Evolutionary conservation across 2,797 vertebrate genomes (phyloP), one percentile per base, ranked within the genome.

Genomic region (Sebastes glaucus): DNA sequence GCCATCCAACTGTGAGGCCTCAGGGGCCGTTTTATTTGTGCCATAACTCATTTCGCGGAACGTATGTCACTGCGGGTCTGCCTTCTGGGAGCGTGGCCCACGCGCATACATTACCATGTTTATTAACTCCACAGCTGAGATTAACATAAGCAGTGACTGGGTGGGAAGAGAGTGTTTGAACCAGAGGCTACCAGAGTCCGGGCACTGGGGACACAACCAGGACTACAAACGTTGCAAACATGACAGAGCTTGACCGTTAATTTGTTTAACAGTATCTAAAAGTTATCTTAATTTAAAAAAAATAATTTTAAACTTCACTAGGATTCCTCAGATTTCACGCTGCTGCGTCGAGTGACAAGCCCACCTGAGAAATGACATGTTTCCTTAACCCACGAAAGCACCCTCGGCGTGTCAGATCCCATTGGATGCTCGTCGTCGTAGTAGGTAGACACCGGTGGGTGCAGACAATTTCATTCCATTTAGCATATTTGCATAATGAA

Each of bases 1-100:
- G 63, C 70, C 71, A 72, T 89, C 86, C 90, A 74, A 85, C 81
- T 69, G 83, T 7, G 76, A 82, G 77, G 77, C 90, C 82, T 82
- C 75, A 2, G 89, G 88, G 89, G 68, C 86, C 84, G 11, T 90
- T 92, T 90, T 83, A 89, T 93, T 92, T 88, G 88, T 89, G 84
- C 88, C 92, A 92, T 91, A 91, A 91, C 82, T 93, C 90, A 92
- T 94, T 91, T 90, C 53, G 27, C 79, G 76, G 76, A 92, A 76
- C 80, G 68, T 78, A 84, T 88, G 82, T 87, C 81, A 74, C 79
- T 63, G 65, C 32, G 18, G 81, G 80, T 80, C 69, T 74, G 68
- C 70, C 85, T 83, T 81, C 67, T 68, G 86, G 92, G 89, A 82
- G 82, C 7, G 13, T 25, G 68, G 60, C 83, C 88, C 77, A 56